Evolutionary conservation across 2,113 vertebrate genomes (phyloP).

Genomic region (Monopterus albus): DNA sequence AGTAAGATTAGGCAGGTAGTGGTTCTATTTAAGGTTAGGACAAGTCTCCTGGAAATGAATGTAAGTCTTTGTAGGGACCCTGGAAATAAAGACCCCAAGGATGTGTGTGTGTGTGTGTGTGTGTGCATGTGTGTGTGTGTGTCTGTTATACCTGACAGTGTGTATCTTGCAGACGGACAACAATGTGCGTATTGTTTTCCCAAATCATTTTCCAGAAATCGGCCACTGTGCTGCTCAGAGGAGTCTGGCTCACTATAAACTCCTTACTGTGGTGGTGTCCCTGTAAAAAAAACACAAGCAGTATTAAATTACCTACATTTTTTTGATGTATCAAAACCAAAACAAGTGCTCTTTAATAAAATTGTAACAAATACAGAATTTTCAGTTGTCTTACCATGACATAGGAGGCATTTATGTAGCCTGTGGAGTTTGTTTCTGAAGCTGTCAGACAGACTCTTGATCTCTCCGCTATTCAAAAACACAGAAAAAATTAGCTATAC

Average conservation of each 20-base stretch:
- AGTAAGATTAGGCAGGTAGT: too few species aligned
- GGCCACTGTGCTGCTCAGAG: slow-evolving; percentile 90
- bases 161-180: slow-evolving; percentile 89
- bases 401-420: slow-evolving; percentile 98
- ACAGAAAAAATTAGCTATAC: neutral
- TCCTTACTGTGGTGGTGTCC: slow-evolving; percentile 90
- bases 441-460: slow-evolving; percentile 92
- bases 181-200: slow-evolving; percentile 91
- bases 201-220: slow-evolving; percentile 99
- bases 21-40: too few species aligned
- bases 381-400: slow-evolving; percentile 85
- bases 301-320: neutral
- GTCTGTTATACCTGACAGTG: slow-evolving; percentile 84
- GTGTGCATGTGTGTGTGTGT: slow-evolving; percentile 1
- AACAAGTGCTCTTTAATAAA: neutral
- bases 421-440: slow-evolving; percentile 86
- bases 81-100: too few species aligned
- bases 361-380: neutral
- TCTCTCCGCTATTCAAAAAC: slow-evolving; percentile 87
- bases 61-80: too few species aligned
- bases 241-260: slow-evolving; percentile 95
- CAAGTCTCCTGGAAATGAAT: too few species aligned
- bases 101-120: neutral
- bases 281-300: slow-evolving; percentile 69
- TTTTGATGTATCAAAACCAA: neutral